phyloP scores from a whole-genome alignment of 30 jellyfish, hydroid and myxozoan species.

The Hydractinia symbiolongicarpus region DNA sequence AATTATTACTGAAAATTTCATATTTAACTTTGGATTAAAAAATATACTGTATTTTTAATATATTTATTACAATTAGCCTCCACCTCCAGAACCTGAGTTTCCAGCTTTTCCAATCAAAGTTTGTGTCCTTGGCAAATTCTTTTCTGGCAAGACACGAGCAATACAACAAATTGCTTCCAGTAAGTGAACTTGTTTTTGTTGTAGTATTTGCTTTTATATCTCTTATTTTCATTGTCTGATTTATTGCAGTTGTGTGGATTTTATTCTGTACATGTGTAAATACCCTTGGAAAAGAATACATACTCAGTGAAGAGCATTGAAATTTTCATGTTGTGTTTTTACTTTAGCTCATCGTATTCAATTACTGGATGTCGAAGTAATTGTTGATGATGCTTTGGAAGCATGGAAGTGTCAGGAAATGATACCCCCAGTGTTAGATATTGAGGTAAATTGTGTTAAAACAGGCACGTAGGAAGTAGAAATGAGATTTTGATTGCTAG shows the following conservation, averaged over 20 bases:
- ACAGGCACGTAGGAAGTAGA: too few species aligned
- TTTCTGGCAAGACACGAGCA: constrained; percentile 89
- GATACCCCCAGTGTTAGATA: background rate
- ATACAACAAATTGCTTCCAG: constrained; percentile 59
- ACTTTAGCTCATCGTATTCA: constrained; percentile 69
- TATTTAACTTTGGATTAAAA: too few species aligned
- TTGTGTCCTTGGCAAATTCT: constrained; percentile 83
- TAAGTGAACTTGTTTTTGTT: constrained; percentile 2
- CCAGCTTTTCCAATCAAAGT: constrained; percentile 95
- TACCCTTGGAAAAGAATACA: too few species aligned
- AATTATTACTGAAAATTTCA: too few species aligned
- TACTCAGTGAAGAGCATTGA: too few species aligned
- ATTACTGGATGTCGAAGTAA: constrained; percentile 45
- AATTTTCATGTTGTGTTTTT: background rate
- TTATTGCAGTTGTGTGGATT: too few species aligned
- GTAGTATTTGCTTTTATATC: too few species aligned
- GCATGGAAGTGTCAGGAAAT: constrained; percentile 60
- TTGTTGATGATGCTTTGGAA: constrained; percentile 56
- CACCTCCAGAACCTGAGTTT: constrained; percentile 83
- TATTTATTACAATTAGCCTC: constrained; percentile 40
- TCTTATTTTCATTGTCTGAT: too few species aligned
- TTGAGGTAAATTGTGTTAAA: too few species aligned
- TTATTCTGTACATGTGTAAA: too few species aligned
- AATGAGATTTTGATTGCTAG: too few species aligned
- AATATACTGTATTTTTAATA: too few species aligned